Conservation (phyloP, 1,140 invertebrate genomes). For the Trigoniulus corallinus region DNA sequence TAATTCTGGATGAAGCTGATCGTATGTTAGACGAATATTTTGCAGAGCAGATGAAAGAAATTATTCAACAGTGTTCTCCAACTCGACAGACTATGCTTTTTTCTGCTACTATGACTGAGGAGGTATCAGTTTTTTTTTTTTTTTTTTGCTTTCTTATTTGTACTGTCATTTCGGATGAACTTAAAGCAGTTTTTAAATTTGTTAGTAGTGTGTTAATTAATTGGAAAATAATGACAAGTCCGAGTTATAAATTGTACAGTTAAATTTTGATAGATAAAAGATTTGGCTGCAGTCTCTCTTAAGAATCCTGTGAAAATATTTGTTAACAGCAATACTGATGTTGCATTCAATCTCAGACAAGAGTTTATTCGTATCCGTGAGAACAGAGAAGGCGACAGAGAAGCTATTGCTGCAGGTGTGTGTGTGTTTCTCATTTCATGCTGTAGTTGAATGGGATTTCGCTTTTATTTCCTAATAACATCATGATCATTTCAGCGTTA, state of each 20-base stretch:
- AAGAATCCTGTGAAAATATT: constrained; percentile 75
- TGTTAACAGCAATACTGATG: constrained; percentile 87
- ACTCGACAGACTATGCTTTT: constrained; percentile 96
- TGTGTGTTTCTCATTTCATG: neutral
- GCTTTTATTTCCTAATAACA: no score
- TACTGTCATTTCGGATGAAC: no score
- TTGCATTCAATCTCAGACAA: constrained; percentile 85
- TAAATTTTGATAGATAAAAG: no score
- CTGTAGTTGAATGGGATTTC: neutral
- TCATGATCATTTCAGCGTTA: constrained; percentile 49
- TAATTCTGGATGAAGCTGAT: constrained; percentile 90
- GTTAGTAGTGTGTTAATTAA: no score
- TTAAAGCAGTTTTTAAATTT: no score
- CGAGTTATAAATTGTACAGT: no score
- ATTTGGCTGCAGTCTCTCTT: constrained; percentile 78
- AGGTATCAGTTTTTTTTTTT: no score
- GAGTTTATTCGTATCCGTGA: constrained; percentile 83
- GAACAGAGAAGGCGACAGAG: constrained; percentile 68
- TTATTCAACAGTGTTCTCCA: constrained; percentile 71
- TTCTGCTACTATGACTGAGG: constrained; percentile 96
- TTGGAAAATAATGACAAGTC: no score
- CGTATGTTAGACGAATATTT: constrained; percentile 98
- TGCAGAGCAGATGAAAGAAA: constrained; percentile 95
- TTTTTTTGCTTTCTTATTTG: no score
- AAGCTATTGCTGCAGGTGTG: constrained; percentile 59